Percentiles rank a stretch among this genome's conserved stretches.
phyloP scores from a whole-genome alignment of 2,888 invertebrate genomes.

The Drosophila sordidapex region DNA sequence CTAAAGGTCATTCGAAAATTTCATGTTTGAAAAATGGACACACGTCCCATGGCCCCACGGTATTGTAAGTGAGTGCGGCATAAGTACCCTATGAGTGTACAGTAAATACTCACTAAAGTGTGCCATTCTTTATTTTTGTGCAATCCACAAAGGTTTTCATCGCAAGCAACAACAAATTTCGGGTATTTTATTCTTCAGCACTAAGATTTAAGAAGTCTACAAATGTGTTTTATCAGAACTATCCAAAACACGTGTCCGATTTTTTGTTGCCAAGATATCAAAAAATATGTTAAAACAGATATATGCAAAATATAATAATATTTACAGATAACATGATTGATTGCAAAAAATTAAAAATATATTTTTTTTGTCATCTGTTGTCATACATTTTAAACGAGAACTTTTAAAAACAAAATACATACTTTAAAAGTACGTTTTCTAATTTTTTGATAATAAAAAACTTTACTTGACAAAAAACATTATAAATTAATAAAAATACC shows the following conservation, averaged over 20 bases:
- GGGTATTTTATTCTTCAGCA: neutral
- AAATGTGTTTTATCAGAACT: neutral
- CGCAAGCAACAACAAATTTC: neutral
- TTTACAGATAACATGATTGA: neutral
- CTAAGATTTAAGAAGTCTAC: neutral
- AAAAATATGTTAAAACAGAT: neutral
- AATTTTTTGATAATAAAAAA: neutral
- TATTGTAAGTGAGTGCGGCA: constrained; percentile 28
- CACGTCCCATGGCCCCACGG: constrained; percentile 20
- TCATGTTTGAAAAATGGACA: constrained; percentile 70
- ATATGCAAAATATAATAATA: neutral
- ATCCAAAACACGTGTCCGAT: neutral
- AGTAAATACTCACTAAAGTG: constrained; percentile 13
- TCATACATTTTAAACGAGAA: neutral
- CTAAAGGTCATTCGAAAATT: constrained; percentile 76
- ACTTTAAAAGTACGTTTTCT: neutral
- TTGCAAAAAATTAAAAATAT: neutral
- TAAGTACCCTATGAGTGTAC: constrained; percentile 40
- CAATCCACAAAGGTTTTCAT: neutral
- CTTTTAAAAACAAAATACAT: neutral
- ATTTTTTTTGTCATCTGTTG: neutral
- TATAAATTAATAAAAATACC: neutral
- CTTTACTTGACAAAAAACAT: neutral
- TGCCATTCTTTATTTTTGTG: neutral
- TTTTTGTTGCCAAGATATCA: neutral